A percentile compares a stretch with the other conserved stretches of the same genome.
phyloP scores from a whole-genome alignment of 2,797 vertebrate species.

The Bovichtus diacanthus region DNA sequence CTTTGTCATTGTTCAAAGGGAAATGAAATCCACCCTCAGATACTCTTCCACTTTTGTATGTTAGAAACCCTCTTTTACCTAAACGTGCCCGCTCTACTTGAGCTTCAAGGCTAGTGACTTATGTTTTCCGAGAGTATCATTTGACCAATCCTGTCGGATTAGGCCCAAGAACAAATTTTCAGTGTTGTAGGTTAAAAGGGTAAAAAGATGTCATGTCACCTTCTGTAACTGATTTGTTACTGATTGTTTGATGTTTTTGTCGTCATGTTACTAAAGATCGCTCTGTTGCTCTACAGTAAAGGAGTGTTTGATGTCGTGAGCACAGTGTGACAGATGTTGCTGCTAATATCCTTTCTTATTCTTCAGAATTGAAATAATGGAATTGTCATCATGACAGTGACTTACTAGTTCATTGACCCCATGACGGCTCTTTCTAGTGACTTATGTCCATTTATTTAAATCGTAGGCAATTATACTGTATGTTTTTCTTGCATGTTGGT shows the following conservation, averaged over 20 bases:
- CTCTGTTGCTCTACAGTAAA: not conserved
- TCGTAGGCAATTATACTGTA: not conserved
- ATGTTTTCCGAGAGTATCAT: slow-evolving; percentile 41
- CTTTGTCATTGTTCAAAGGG: slow-evolving; percentile 16
- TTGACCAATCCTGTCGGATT: slow-evolving; percentile 17
- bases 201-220: not conserved
- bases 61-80: slow-evolving; percentile 19
- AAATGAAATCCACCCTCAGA: not conserved
- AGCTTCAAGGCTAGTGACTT: slow-evolving; percentile 34
- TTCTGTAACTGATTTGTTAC: not conserved
- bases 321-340: not conserved
- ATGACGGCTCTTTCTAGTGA: not conserved
- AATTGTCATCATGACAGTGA: not conserved
- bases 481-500: not conserved
- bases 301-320: not conserved
- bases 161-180: slow-evolving; percentile 21
- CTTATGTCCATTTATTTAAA: not conserved
- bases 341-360: not conserved
- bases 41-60: not conserved
- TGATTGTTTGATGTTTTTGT: not conserved
- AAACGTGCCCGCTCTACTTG: slow-evolving; percentile 1
- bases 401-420: not conserved
- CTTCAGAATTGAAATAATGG: slow-evolving; percentile 5
- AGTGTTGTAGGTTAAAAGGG: slow-evolving; percentile 27
- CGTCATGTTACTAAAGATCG: not conserved